Evolutionary conservation across 2,113 vertebrate genomes (phyloP).

Genomic region (Platanista minor): DNA sequence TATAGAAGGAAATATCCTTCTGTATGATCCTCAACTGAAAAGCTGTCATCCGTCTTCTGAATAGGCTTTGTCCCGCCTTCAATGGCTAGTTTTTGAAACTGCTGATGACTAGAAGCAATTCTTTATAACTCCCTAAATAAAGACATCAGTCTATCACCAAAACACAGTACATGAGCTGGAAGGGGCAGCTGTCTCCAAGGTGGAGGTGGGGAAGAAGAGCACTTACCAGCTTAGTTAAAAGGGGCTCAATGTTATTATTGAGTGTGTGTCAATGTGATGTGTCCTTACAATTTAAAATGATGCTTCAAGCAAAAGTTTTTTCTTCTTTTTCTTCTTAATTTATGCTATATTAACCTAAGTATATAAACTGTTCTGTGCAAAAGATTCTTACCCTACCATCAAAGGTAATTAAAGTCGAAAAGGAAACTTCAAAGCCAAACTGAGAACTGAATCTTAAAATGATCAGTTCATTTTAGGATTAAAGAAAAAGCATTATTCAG

Average conservation of each 20-base stretch:
- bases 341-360: constrained; percentile 78
- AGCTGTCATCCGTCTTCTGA: constrained; percentile 81
- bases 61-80: constrained; percentile 80
- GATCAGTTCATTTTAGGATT: constrained; percentile 64
- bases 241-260: constrained; percentile 79
- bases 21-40: constrained; percentile 79
- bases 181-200: constrained; percentile 71
- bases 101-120: constrained; percentile 80
- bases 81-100: constrained; percentile 76
- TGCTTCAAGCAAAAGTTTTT: constrained; percentile 73
- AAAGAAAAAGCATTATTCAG: constrained; percentile 61
- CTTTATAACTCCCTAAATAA: constrained; percentile 83
- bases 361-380: constrained; percentile 70
- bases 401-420: constrained; percentile 80
- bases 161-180: constrained; percentile 71
- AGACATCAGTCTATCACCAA: constrained; percentile 80
- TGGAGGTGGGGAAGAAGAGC: background rate
- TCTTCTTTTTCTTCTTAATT: constrained; percentile 68
- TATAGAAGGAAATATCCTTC: constrained; percentile 77
- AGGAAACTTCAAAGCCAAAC: constrained; percentile 81
- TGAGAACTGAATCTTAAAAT: constrained; percentile 70
- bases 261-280: constrained; percentile 74
- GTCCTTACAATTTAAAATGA: constrained; percentile 78
- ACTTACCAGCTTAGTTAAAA: constrained; percentile 76
- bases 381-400: constrained; percentile 74